A percentile compares a stretch with the other conserved stretches of the same genome.
Conservation (phyloP, 2,888 invertebrate genomes). For the Cerceris rybyensis region DNA sequence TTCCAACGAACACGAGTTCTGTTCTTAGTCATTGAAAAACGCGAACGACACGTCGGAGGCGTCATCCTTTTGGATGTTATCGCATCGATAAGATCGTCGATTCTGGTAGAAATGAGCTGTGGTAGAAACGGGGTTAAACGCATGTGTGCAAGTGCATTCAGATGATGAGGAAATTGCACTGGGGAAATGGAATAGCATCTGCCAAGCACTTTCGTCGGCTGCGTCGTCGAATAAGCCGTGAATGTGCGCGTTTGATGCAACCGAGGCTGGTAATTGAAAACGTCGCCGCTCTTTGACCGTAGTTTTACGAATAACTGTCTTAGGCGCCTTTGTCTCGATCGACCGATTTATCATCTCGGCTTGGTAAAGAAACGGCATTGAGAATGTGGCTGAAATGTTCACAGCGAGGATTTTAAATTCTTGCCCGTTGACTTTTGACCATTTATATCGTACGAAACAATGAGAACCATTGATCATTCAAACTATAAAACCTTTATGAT, state of each 20-base stretch:
- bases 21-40: constrained; percentile 22
- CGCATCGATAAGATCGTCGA: constrained; percentile 37
- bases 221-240: constrained; percentile 46
- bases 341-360: neutral
- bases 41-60: neutral
- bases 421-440: too few relatives aligned
- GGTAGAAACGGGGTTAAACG: constrained; percentile 14
- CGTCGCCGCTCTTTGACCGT: constrained; percentile 25
- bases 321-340: neutral
- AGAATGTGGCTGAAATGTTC: too few relatives aligned
- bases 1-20: constrained; percentile 15
- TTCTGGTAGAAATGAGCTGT: constrained; percentile 54
- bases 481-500: too few relatives aligned
- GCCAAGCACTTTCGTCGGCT: constrained; percentile 39
- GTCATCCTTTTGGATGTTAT: constrained; percentile 13
- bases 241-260: constrained; percentile 55
- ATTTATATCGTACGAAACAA: too few relatives aligned
- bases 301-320: constrained; percentile 23
- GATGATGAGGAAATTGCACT: constrained; percentile 61
- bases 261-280: constrained; percentile 64
- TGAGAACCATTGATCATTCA: too few relatives aligned
- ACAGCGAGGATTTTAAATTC: too few relatives aligned
- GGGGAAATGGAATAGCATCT: constrained; percentile 56
- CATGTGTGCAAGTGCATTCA: constrained; percentile 23
- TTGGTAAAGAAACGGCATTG: too few relatives aligned